Percentiles rank a stretch among this genome's conserved stretches.
phyloP scores from a whole-genome alignment of 2,797 vertebrate genomes.

The Clamator glandarius region DNA sequence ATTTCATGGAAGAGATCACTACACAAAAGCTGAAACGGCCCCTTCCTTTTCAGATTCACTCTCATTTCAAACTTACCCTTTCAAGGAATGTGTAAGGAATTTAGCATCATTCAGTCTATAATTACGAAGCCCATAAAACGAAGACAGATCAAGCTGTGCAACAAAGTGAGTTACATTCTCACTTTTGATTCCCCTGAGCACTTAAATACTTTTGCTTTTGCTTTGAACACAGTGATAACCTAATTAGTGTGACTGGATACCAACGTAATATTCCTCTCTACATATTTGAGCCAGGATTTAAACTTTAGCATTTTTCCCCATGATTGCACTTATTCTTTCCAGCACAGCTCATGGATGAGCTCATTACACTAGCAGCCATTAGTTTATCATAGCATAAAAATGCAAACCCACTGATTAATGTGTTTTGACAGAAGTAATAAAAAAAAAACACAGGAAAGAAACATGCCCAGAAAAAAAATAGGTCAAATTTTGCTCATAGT shows the following conservation, averaged over 20 bases:
- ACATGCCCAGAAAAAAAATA: background rate
- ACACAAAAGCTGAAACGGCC: background rate
- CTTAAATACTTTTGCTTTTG: conserved; percentile 35
- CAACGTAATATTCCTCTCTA: conserved; percentile 50
- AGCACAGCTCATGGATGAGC: conserved; percentile 57
- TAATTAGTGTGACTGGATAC: conserved; percentile 50
- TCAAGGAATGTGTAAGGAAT: background rate
- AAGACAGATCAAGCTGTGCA: conserved; percentile 9
- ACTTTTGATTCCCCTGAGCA: conserved; percentile 11
- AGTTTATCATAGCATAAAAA: conserved; percentile 60
- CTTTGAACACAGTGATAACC: conserved; percentile 49
- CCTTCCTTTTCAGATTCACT: background rate
- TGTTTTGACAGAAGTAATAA: conserved; percentile 40
- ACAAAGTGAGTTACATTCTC: background rate
- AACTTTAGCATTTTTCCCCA: conserved; percentile 66
- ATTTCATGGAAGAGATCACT: background rate
- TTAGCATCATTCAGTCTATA: background rate
- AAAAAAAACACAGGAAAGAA: conserved; percentile 11
- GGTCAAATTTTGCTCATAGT: background rate
- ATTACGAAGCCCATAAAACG: background rate
- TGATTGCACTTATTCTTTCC: conserved; percentile 54
- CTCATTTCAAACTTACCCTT: background rate
- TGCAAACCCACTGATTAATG: conserved; percentile 51
- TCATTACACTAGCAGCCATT: conserved; percentile 58
- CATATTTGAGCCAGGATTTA: conserved; percentile 45